Evolutionary conservation across 1,140 invertebrate genomes (phyloP), one percentile per base, ranked within the genome.

Genomic region (Ridgeia piscesae): DNA sequence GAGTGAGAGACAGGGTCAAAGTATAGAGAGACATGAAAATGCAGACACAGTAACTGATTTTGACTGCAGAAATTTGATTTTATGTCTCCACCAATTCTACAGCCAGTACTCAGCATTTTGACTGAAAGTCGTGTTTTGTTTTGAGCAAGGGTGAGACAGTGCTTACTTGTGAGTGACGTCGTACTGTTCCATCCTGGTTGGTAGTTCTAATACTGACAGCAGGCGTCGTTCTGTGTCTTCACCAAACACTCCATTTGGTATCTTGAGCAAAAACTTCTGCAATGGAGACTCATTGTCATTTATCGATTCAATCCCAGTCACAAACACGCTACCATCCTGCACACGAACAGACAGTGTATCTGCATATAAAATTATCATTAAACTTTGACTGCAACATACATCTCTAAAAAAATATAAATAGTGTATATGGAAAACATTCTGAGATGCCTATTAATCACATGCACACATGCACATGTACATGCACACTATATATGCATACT

Each of bases 191-290:
- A 97, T 97, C 93, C 97, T 97, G 95, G 96, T 95, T 6, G 94
- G 96, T 42, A 96, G 93, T 94, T 98, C 97, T 94, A 99, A 98
- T 91, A 98, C 97, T 92, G 97, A 97, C 95, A 99, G 99, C 89
- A 99, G 96, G 93, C 97, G 97, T 96, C 98, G 97, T 96, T 99
- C 99, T 93, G 98, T 97, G 91, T 98, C 98, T 48, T 97, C 97
- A 0, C 98, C 97, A 96, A 99, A 99, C 92, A 99, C 98, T 35
- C 99, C 99, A 93, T 98, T 98, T 89, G 99, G 99, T 94, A 99
- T 97, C 97, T 99, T 99, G 92, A 99, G 97, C n/a, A 99, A 97
- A 96, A 99, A 99, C 96, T 97, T 97, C 96, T 97, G 94, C 17
- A 89, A 92, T 35, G 33, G 9, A 91, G 48, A 48, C 17, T 21